Percentiles rank a stretch among this genome's conserved stretches.
These are phyloP conservation scores for Periophthalmodon schlosseri DNA, from an alignment of 2,113 vertebrate genomes.

Conservation along the genomic window DNA sequence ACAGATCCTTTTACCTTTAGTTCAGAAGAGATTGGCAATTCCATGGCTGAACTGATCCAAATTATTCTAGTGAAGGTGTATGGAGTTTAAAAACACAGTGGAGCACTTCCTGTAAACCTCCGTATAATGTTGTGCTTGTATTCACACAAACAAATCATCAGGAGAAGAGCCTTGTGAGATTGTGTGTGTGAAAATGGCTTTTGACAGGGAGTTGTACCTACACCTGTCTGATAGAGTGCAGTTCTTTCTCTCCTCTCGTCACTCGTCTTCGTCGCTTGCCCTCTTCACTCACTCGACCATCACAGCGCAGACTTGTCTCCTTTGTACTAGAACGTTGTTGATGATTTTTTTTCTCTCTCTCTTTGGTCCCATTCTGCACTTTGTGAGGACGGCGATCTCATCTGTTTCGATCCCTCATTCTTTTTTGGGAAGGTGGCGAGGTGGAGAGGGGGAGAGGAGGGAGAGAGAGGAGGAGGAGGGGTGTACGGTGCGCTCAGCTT, in stretches of 20 bases:
- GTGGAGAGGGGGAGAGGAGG: too few species aligned
- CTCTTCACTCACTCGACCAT: slow-evolving; percentile 41
- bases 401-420: slow-evolving; percentile 68
- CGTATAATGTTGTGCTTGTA: too few species aligned
- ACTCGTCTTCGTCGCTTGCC: slow-evolving; percentile 29
- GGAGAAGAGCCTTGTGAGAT: too few species aligned
- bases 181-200: too few species aligned
- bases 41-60: too few species aligned
- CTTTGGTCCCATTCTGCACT: slow-evolving; percentile 61
- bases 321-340: slow-evolving; percentile 42
- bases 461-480: slow-evolving; percentile 24
- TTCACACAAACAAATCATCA: too few species aligned
- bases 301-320: slow-evolving; percentile 51
- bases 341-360: slow-evolving; percentile 50
- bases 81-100: too few species aligned
- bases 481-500: slow-evolving; percentile 54
- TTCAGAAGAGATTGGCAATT: too few species aligned
- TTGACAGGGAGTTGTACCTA: slow-evolving; percentile 9
- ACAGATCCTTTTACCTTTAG: too few species aligned
- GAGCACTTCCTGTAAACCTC: too few species aligned
- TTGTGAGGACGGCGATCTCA: slow-evolving; percentile 66
- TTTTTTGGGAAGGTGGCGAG: slow-evolving; percentile 14
- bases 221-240: slow-evolving; percentile 32
- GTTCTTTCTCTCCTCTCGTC: slow-evolving; percentile 31
- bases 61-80: too few species aligned